Evolutionary conservation across 2,797 vertebrate species (phyloP).

Genomic region (Helostoma temminkii): DNA sequence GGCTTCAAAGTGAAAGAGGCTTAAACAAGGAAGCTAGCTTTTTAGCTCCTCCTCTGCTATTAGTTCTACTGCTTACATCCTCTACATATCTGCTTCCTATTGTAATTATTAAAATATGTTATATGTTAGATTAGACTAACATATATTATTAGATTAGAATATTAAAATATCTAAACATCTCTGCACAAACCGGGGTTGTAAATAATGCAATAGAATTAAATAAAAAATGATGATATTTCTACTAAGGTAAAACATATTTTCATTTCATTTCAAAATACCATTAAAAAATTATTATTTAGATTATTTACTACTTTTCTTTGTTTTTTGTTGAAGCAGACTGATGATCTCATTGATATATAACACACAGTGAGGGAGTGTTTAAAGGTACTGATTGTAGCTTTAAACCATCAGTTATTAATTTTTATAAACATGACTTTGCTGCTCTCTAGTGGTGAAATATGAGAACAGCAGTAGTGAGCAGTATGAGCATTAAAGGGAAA

Average conservation of each 20-base stretch:
- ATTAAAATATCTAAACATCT: not conserved
- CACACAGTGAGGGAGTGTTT: not conserved
- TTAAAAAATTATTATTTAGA: too few species aligned
- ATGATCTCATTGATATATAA: not conserved
- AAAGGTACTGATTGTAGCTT: not conserved
- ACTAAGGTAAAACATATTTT: too few species aligned
- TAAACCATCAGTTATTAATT: constrained; percentile 1
- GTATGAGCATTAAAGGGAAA: not conserved
- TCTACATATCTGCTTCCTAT: constrained; percentile 26
- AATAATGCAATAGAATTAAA: not conserved
- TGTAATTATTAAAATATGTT: too few species aligned
- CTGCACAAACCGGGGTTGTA: not conserved
- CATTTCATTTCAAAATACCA: too few species aligned
- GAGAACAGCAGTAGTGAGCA: constrained; percentile 14
- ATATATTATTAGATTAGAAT: too few species aligned
- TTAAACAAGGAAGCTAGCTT: constrained; percentile 1
- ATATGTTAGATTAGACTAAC: too few species aligned
- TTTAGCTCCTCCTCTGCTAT: constrained; percentile 22
- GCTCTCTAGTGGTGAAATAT: constrained; percentile 58
- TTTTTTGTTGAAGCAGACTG: too few species aligned
- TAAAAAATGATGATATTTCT: too few species aligned
- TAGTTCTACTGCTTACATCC: constrained; percentile 33
- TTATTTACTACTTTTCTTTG: too few species aligned
- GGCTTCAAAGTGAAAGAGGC: constrained; percentile 59
- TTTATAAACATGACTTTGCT: constrained; percentile 48